phyloP scores from a whole-genome alignment of 2,113 vertebrate species.

The Phoxinus phoxinus region DNA sequence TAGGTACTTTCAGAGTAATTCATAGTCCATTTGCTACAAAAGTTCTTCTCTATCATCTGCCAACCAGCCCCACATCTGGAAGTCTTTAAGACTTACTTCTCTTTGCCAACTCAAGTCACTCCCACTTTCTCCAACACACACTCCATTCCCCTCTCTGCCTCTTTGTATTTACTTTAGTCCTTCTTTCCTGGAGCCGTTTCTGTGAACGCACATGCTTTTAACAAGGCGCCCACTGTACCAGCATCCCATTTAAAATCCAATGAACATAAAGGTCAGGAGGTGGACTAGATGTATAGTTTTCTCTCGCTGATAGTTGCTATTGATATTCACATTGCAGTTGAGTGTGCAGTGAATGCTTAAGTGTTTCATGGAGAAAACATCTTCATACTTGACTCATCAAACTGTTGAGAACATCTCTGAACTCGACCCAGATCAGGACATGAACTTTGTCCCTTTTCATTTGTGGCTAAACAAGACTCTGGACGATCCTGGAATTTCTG shows the following conservation, averaged over 20 bases:
- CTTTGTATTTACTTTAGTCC: constrained; percentile 52
- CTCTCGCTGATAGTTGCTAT: constrained; percentile 58
- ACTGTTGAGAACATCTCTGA: constrained; percentile 10
- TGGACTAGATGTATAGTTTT: constrained; percentile 14
- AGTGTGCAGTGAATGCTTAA: constrained; percentile 51
- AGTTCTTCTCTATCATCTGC: constrained; percentile 54
- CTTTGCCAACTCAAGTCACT: constrained; percentile 79
- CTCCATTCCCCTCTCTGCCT: constrained; percentile 34
- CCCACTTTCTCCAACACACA: constrained; percentile 50
- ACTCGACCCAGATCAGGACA: background rate
- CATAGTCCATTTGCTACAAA: constrained; percentile 31
- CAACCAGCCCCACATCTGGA: constrained; percentile 78
- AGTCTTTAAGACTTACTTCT: constrained; percentile 79
- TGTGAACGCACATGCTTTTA: constrained; percentile 64
- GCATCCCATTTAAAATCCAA: constrained; percentile 20
- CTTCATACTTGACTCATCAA: background rate
- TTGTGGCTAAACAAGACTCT: constrained; percentile 1
- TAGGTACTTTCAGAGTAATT: constrained; percentile 9
- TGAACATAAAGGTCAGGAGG: background rate
- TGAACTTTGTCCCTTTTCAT: constrained; percentile 27
- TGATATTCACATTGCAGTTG: constrained; percentile 29
- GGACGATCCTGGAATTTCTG: constrained; percentile 41
- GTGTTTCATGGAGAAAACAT: constrained; percentile 49
- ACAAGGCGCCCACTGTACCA: constrained; percentile 60
- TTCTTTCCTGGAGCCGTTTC: constrained; percentile 54